A percentile compares a stretch with the other conserved stretches of the same genome.
These are phyloP conservation scores for Barbus barbus DNA, from an alignment of 2,113 vertebrate species.

Conservation along the genomic window DNA sequence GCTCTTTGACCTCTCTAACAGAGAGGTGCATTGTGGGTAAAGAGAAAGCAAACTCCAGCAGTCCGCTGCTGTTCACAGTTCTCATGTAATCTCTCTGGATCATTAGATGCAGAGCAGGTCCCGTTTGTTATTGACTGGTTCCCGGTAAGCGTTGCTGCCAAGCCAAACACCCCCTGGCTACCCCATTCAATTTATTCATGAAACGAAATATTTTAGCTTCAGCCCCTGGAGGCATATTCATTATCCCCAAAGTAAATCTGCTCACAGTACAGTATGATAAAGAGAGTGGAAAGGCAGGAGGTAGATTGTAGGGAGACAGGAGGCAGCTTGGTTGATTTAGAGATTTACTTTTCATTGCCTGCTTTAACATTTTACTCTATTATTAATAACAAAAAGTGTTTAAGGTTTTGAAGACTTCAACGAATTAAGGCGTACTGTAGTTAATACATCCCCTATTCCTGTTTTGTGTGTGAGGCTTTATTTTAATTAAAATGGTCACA, in stretches of 20 bases:
- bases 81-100: slow-evolving; percentile 33
- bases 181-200: slow-evolving; percentile 53
- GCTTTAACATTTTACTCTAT: background rate
- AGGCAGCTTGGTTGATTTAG: slow-evolving; percentile 14
- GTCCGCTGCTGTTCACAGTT: slow-evolving; percentile 4
- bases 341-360: slow-evolving; percentile 17
- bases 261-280: slow-evolving; percentile 19
- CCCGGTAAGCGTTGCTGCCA: slow-evolving; percentile 31
- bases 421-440: background rate
- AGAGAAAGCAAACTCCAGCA: slow-evolving; percentile 30
- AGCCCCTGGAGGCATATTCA: slow-evolving; percentile 49
- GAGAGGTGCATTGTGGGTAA: no score
- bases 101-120: background rate
- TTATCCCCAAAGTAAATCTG: slow-evolving; percentile 52
- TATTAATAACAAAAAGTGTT: background rate
- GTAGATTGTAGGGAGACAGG: background rate
- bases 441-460: background rate
- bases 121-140: slow-evolving; percentile 47
- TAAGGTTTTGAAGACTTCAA: background rate
- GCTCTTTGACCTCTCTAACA: slow-evolving; percentile 8
- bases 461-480: background rate
- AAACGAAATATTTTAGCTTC: slow-evolving; percentile 48
- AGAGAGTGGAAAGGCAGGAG: slow-evolving; percentile 11
- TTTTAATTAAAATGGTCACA: background rate
- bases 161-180: slow-evolving; percentile 50